These are phyloP conservation scores for Valencia hispanica DNA, from an alignment of 2,797 vertebrate species.

Conservation along the genomic window DNA sequence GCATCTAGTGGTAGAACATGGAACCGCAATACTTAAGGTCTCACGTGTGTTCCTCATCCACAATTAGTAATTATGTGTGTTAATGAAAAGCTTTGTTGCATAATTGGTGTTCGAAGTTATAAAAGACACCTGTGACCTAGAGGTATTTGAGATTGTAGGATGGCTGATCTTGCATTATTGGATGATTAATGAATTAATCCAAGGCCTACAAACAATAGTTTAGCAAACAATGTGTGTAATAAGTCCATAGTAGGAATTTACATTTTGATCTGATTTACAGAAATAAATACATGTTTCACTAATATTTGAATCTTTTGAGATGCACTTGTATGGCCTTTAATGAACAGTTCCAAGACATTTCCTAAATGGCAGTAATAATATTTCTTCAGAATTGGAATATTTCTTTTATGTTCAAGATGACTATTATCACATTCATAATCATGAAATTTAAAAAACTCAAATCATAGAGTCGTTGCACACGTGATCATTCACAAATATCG, in stretches of 20 bases:
- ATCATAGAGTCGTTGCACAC: background rate
- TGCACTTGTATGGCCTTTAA: background rate
- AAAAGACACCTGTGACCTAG: no score
- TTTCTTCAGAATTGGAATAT: background rate
- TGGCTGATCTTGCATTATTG: no score
- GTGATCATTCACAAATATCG: background rate
- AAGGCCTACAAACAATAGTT: no score
- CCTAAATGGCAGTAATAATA: background rate
- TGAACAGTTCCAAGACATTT: background rate
- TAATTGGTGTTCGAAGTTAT: no score
- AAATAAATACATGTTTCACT: background rate
- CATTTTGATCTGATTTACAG: background rate
- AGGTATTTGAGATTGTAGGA: no score
- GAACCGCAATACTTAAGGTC: no score
- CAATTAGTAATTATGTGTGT: no score
- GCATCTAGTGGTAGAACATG: no score
- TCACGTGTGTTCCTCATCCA: no score
- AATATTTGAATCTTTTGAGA: background rate
- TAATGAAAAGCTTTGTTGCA: no score
- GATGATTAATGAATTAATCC: no score
- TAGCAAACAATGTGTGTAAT: no score
- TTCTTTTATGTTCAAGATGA: background rate
- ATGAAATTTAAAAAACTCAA: background rate
- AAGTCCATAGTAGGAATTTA: background rate
- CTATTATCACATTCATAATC: background rate